Evolutionary conservation across 2,797 vertebrate genomes (phyloP), one percentile per base, ranked within the genome.

Genomic region (Paguma larvata): DNA sequence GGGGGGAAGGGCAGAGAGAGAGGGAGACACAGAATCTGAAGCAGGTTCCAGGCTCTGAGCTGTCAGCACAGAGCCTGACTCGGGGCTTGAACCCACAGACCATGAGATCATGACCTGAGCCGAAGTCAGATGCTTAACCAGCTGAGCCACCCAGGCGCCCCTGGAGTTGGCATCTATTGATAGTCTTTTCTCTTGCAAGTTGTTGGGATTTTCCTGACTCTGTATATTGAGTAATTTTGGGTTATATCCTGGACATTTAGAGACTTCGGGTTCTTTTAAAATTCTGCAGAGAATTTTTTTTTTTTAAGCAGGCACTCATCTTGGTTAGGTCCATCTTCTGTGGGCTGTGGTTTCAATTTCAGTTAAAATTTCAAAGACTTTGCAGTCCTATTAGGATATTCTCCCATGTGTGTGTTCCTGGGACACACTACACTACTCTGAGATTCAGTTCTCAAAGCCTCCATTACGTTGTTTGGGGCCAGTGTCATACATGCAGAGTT

Each of bases 201-300:
- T 86, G 82, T 56, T 93, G 82, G 78, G 85, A 84, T 75, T 92
- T 89, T 92, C 68, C 63, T 68, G 30, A 2, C 38, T 89, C 53
- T 83, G 30, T 56, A 79, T 83, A 62, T 21, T 41, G 68, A 83
- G 38, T 59, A 87, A 56, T 73, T 94, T 94, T 86, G 62, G 46
- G 91, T 30, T 56, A 67, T 82, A 89, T 56, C 18, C 16, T 68
- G 19, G 41, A 46, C 14, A 63, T 87, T 89, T 86, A 86, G 82
- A 92, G 86, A 83, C 4, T 14, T 70, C 84, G 77, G 34, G 9
- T 73, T 77, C 68, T 94, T 67, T 27, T 67, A 38, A 62, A 85
- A 68, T 72, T 92, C 65, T 93, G 53, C 27, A 7, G 18, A 18
- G 1, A 89, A 68, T 14, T 18, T 25, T 38, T n/a, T 51, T 79